Conservation (phyloP, 2,888 invertebrate genomes). For the Agelastica alni region DNA sequence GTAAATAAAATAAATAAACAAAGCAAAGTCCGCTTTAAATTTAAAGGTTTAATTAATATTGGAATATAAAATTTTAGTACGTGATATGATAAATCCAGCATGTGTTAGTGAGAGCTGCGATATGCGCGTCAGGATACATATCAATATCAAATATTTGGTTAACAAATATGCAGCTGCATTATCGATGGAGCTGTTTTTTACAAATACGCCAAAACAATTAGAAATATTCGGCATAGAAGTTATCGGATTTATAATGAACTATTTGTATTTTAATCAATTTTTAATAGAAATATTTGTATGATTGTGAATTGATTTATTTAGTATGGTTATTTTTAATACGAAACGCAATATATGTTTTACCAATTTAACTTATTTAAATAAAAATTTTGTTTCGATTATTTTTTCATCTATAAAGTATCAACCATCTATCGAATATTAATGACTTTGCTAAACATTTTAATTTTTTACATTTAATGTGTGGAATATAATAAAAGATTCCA, state of each 20-base stretch:
- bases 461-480: no score
- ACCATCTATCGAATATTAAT: background rate
- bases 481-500: no score
- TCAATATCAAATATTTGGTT: constrained; percentile 25
- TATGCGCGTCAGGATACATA: constrained; percentile 1
- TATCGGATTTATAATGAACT: constrained; percentile 26
- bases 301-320: background rate
- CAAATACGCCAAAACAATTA: constrained; percentile 21
- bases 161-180: constrained; percentile 24
- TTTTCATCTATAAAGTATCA: no score
- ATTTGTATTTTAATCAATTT: constrained; percentile 19
- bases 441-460: no score
- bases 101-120: constrained; percentile 3
- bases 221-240: constrained; percentile 12
- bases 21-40: background rate
- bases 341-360: no score
- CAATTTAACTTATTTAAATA: no score
- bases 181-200: constrained; percentile 24
- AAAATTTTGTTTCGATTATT: no score
- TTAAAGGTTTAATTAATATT: background rate
- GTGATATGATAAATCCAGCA: constrained; percentile 1
- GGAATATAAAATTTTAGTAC: constrained; percentile 5
- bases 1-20: background rate
- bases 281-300: constrained; percentile 16
- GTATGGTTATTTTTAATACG: background rate